A percentile compares a stretch with the other conserved stretches of the same genome.
Evolutionary conservation across 1,140 invertebrate species (phyloP).

Genomic region (Trachymyrmex cornetzi): DNA sequence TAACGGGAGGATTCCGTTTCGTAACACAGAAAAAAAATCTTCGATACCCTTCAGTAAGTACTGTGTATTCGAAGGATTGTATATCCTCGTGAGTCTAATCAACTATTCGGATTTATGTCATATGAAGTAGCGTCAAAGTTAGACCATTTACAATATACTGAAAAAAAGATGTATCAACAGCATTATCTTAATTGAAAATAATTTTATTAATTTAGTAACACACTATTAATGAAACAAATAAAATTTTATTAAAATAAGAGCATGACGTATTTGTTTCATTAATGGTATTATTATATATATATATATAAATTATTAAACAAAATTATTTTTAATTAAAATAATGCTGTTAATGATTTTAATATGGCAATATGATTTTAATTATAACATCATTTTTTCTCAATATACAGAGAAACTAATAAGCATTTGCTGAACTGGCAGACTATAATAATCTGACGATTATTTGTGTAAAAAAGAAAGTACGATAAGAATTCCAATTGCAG

Average conservation of each 20-base stretch:
- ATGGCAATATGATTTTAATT: too few species aligned
- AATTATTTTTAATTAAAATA: too few species aligned
- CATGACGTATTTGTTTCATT: too few species aligned
- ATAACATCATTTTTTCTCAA: not conserved
- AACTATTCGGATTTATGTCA: slow-evolving; percentile 37
- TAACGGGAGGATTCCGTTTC: slow-evolving; percentile 23
- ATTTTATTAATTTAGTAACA: too few species aligned
- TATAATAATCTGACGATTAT: not conserved
- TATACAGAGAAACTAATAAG: not conserved
- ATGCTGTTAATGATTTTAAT: too few species aligned
- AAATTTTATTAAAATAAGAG: too few species aligned
- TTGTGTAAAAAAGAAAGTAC: not conserved
- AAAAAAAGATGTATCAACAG: too few species aligned
- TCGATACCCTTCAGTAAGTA: slow-evolving; percentile 1
- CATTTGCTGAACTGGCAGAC: too few species aligned
- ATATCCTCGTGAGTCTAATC: not conserved
- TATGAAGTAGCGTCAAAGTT: not conserved
- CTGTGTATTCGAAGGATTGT: not conserved
- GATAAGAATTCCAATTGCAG: not conserved
- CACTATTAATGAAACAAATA: too few species aligned
- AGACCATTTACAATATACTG: not conserved
- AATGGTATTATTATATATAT: too few species aligned
- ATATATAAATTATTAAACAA: too few species aligned
- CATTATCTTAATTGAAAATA: too few species aligned
- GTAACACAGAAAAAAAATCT: not conserved